These are phyloP conservation scores for Andrena camellia DNA, from an alignment of 2,888 invertebrate species.

Conservation along the genomic window DNA sequence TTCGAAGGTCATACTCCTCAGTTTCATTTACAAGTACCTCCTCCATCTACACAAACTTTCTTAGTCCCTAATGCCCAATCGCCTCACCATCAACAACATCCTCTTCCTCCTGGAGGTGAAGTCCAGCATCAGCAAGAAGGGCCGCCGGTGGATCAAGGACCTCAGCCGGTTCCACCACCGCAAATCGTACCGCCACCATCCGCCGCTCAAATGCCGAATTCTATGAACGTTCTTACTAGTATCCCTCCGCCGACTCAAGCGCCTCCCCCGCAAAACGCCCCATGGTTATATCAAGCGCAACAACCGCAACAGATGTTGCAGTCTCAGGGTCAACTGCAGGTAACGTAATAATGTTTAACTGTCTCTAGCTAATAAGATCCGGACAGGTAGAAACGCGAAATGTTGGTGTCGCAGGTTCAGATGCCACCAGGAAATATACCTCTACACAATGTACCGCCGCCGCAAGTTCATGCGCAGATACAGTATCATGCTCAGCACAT, in stretches of 20 bases:
- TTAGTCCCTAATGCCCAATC: slow-evolving; percentile 79
- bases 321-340: slow-evolving; percentile 80
- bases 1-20: slow-evolving; percentile 81
- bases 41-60: slow-evolving; percentile 80
- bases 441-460: slow-evolving; percentile 78
- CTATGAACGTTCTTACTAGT: slow-evolving; percentile 82
- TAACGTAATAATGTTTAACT: slow-evolving; percentile 44
- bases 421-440: slow-evolving; percentile 76
- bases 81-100: slow-evolving; percentile 80
- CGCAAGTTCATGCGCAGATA: slow-evolving; percentile 81
- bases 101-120: slow-evolving; percentile 86
- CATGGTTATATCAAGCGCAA: slow-evolving; percentile 82
- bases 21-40: slow-evolving; percentile 79
- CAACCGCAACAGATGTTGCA: slow-evolving; percentile 76
- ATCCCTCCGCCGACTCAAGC: slow-evolving; percentile 82
- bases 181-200: slow-evolving; percentile 83
- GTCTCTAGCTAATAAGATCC: neutral
- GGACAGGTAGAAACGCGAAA: neutral
- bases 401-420: slow-evolving; percentile 68
- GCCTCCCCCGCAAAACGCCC: slow-evolving; percentile 81
- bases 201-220: slow-evolving; percentile 78
- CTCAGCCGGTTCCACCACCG: slow-evolving; percentile 84
- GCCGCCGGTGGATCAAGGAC: slow-evolving; percentile 85
- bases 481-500: slow-evolving; percentile 83
- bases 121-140: slow-evolving; percentile 85